phyloP scores from a whole-genome alignment of 1,140 invertebrate genomes.

The Rhopalosiphum maidis region DNA sequence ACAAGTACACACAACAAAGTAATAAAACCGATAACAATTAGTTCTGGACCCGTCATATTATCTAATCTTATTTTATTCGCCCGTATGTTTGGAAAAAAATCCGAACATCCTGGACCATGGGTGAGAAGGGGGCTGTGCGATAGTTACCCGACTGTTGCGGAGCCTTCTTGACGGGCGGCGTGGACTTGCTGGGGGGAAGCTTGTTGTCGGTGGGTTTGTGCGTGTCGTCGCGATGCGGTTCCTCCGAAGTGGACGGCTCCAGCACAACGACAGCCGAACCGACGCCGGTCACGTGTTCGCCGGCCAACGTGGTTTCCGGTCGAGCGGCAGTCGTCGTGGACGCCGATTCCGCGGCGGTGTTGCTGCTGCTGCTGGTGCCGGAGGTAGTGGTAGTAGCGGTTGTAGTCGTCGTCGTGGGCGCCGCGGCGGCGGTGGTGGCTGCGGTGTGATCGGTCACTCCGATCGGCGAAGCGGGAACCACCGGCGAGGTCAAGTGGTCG shows the following conservation, averaged over 20 bases:
- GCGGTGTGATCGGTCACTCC: constrained; percentile 57
- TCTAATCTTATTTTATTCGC: too few species aligned
- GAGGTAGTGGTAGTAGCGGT: background rate
- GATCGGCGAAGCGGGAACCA: constrained; percentile 58
- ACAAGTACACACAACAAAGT: too few species aligned
- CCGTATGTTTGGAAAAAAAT: too few species aligned
- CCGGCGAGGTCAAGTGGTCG: background rate
- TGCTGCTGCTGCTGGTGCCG: background rate
- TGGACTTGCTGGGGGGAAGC: constrained; percentile 2
- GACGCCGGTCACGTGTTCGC: constrained; percentile 62
- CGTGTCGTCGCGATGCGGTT: constrained; percentile 56
- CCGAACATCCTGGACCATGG: too few species aligned
- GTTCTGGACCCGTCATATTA: too few species aligned
- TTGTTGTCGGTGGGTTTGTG: constrained; percentile 59
- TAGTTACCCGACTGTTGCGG: constrained; percentile 40
- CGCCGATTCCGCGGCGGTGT: constrained; percentile 40
- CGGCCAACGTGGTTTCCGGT: constrained; percentile 61
- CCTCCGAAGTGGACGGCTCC: constrained; percentile 60
- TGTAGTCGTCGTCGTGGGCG: constrained; percentile 62
- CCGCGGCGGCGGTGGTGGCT: constrained; percentile 61
- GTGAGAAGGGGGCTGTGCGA: too few species aligned
- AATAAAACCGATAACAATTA: too few species aligned
- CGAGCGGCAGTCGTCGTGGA: constrained; percentile 60
- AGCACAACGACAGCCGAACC: constrained; percentile 59
- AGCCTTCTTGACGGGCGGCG: constrained; percentile 18